Conservation (phyloP, 2,888 invertebrate species). For the Epinotia bilunana region DNA sequence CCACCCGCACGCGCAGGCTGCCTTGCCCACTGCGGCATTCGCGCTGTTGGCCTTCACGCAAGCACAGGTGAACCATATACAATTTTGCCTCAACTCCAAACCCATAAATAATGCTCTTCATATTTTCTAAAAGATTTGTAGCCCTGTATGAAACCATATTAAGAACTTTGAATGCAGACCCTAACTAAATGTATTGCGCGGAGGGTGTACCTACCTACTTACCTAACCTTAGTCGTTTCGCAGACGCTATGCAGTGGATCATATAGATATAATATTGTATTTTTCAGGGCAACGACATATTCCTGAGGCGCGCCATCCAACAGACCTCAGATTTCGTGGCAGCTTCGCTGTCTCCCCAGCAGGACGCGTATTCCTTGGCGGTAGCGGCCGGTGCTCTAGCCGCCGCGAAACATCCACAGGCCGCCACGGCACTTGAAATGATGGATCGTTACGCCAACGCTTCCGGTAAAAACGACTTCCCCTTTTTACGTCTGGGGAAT, state of each 20-base stretch:
- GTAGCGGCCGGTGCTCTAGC: constrained; percentile 91
- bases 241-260: too few species aligned
- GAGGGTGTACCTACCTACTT: too few species aligned
- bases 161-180: too few species aligned
- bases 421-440: constrained; percentile 84
- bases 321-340: constrained; percentile 91
- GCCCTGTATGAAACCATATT: too few species aligned
- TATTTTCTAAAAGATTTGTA: neutral
- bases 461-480: constrained; percentile 62
- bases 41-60: constrained; percentile 91
- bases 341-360: constrained; percentile 85
- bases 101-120: neutral
- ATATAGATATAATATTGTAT: neutral
- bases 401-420: constrained; percentile 88
- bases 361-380: constrained; percentile 90
- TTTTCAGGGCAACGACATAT: constrained; percentile 67
- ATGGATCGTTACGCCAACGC: constrained; percentile 80
- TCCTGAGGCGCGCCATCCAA: constrained; percentile 88
- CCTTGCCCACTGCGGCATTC: constrained; percentile 91
- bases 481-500: neutral
- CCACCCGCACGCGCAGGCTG: constrained; percentile 67
- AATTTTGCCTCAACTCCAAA: neutral
- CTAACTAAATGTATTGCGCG: too few species aligned
- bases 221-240: too few species aligned
- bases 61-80: constrained; percentile 64